Evolutionary conservation across 2,113 vertebrate species (phyloP), one percentile per base, ranked within the genome.

Genomic region (Chrysemys picta): DNA sequence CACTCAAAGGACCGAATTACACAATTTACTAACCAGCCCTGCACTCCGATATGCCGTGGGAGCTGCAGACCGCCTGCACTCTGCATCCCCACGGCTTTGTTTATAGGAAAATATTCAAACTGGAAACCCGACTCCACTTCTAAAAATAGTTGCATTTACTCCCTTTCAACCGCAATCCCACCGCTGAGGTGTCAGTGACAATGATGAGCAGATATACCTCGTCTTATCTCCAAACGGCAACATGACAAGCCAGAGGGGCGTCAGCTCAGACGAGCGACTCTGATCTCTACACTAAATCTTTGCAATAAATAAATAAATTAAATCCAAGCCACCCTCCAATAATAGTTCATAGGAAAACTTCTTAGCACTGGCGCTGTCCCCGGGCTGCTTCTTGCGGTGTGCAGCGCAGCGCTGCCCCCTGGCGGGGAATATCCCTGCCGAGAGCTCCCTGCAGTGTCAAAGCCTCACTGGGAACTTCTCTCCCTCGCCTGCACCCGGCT

Each of bases 191-290:
- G 90, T 17, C 17, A 69, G 13, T 69, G 93, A 76, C 91, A 57
- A 75, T 65, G 85, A 69, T 22, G 47, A 92, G 49, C 85, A 89
- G 96, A 88, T 62, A 13, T 98, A 98, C 98, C 98, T 98, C 72
- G 97, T 97, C 90, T 97, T 98, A 89, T 98, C 97, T 97, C 98
- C 98, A 80, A 98, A 98, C 13, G 98, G 98, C 98, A 98, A 96
- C 98, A 98, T 98, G 94, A 95, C 98, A 85, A 89, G 82, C 24
- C 94, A 4, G 59, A 53, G 56, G 4, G 0, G 59, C 27, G 72
- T 29, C 45, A 82, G n/a, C 75, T 85, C 69, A 9, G 59, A 4
- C 24, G 52, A 91, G 90, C 82, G 87, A 79, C 17, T 57, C 95
- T 4, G 82, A 14, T 83, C 92, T 54, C 47, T 52, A 1, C 80